These are phyloP conservation scores for Nannoperca australis DNA, from an alignment of 2,797 vertebrate species.

Conservation along the genomic window DNA sequence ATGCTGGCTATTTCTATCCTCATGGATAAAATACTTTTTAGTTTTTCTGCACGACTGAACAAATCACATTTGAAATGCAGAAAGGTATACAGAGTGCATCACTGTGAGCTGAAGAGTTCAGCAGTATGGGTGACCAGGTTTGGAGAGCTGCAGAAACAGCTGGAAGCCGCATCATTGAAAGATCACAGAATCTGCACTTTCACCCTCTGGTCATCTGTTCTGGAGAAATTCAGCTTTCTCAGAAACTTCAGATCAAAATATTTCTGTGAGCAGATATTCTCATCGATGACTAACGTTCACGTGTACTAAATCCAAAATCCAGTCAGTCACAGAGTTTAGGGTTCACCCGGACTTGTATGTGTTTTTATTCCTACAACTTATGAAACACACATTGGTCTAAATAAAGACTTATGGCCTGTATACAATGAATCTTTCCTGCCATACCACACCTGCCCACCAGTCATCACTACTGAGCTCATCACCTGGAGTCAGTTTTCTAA, in stretches of 20 bases:
- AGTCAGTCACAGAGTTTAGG: not conserved
- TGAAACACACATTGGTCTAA: not conserved
- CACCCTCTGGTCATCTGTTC: not conserved
- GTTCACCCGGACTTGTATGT: not conserved
- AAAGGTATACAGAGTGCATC: constrained; percentile 4
- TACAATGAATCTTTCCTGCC: not conserved
- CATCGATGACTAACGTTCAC: not conserved
- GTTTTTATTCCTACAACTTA: not conserved
- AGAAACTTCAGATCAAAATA: not conserved
- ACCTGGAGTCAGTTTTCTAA: not conserved
- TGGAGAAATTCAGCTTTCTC: not conserved
- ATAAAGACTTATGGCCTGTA: not conserved
- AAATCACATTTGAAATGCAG: constrained; percentile 30
- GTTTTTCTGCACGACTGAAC: not conserved
- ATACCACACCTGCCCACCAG: not conserved
- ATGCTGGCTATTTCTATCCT: constrained; percentile 15
- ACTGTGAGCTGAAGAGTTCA: constrained; percentile 8
- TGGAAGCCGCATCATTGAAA: not conserved
- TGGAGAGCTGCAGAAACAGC: constrained; percentile 20
- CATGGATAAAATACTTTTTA: not conserved
- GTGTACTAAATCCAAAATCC: not conserved
- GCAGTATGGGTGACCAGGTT: constrained; percentile 6
- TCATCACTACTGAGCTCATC: not conserved
- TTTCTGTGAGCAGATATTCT: constrained; percentile 2
- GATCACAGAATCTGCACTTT: not conserved